Base-by-base conservation (phyloP, 1,140 invertebrate species). In the Eriosoma lanigerum region DNA sequence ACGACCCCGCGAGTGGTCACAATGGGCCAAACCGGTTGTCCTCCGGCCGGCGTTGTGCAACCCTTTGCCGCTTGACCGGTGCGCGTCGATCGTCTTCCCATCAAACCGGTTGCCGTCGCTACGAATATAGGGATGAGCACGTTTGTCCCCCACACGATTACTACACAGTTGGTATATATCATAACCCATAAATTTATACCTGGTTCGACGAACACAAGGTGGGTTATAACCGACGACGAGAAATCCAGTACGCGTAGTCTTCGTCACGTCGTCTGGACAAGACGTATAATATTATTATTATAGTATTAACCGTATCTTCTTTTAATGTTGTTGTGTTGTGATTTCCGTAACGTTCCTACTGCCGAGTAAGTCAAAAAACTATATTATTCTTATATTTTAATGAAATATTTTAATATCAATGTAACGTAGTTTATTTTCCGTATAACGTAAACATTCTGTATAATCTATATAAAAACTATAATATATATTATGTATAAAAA, bases 1-100 rank as follows among this genome's bases (percentile, higher is more conserved):
- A 44, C 54, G 38, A 60, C 73, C 73, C 73, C 54, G 73, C 32
- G n/a, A 48, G 54, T 62, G 75, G 75, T 38, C 32, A 78, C 75
- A 78, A 78, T 62, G 75, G 73, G 56, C 3, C 38, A 10, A 78
- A 78, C 75, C 75, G 75, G 75, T 78, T 78, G 56, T 17, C 72
- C 52, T 52, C 52, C 10, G 72, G n/a, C 46, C 50, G 54, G 3
- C 54, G 73, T 78, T 62, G 72, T 48, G 75, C 75, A 62, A 78
- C 75, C 75, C 75, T 78, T 62, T 62, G 75, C 64, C 75, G 75
- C 75, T 78, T 78, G 75, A 78, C 75, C 75, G 75, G 75, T 62
- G 56, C 75, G 73, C 54, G 32, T 19, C 73, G 75, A 78, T 78
- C 75, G 75, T 78, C 75, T 78, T 78, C 75, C 75, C 75, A 60